Evolutionary conservation across 2,113 vertebrate genomes (phyloP).

Genomic region (Climacteris rufus): DNA sequence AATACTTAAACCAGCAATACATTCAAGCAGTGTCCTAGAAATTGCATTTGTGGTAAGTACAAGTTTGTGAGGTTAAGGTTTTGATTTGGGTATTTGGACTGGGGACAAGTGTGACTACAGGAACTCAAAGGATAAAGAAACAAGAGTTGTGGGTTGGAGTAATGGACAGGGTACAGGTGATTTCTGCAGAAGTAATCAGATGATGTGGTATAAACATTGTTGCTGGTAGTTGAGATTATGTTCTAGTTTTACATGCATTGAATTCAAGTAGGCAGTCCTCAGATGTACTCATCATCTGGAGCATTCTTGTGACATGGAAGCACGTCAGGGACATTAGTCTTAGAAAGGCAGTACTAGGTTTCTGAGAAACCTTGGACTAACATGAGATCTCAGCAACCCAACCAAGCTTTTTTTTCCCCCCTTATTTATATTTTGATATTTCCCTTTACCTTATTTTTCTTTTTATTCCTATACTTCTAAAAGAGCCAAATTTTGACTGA

Average conservation of each 20-base stretch:
- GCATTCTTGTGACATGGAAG: neutral
- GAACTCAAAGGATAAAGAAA: neutral
- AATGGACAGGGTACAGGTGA: neutral
- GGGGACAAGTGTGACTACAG: neutral
- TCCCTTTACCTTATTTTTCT: neutral
- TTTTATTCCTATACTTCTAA: neutral
- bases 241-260: neutral
- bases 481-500: neutral
- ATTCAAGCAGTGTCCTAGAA: neutral
- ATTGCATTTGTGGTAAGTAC: neutral
- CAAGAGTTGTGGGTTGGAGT: neutral
- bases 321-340: neutral
- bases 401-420: neutral
- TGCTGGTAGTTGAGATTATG: neutral
- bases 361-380: neutral
- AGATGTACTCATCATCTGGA: neutral
- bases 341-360: neutral
- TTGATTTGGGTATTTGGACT: neutral
- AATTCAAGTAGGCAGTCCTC: neutral
- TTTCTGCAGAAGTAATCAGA: neutral
- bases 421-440: neutral
- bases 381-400: neutral
- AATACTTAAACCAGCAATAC: neutral
- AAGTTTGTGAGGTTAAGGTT: neutral
- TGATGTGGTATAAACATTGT: neutral